Percentiles rank a stretch among this genome's conserved stretches.
These are phyloP conservation scores for Drosophila carrolli DNA, from an alignment of 1,140 invertebrate genomes.

Conservation along the genomic window DNA sequence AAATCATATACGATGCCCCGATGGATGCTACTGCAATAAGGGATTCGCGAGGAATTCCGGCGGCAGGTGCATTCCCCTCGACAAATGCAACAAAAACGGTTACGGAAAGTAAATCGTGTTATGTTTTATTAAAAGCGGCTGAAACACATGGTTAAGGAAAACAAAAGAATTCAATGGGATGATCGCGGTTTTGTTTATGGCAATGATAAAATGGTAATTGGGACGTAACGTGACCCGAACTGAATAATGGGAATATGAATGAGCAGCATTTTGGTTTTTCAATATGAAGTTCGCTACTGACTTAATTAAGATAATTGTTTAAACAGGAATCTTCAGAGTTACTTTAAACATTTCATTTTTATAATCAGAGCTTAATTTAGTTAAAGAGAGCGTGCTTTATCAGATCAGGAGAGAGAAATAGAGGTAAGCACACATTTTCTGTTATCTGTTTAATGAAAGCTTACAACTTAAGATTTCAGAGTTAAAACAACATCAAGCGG, in stretches of 20 bases:
- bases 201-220: constrained; percentile 6
- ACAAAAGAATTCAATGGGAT: background rate
- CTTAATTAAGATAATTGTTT: background rate
- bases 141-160: background rate
- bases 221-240: background rate
- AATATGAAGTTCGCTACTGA: background rate
- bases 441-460: background rate
- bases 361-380: background rate
- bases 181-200: background rate
- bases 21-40: constrained; percentile 85
- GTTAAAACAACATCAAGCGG: too few species aligned
- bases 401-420: background rate
- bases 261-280: constrained; percentile 2
- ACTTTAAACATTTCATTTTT: too few species aligned
- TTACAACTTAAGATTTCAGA: background rate
- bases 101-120: constrained; percentile 1
- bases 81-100: constrained; percentile 45
- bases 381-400: background rate
- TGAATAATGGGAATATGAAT: background rate
- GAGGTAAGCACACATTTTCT: background rate
- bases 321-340: background rate
- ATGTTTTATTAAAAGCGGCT: background rate
- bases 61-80: constrained; percentile 83
- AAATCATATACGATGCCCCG: constrained; percentile 85
- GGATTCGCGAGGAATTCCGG: constrained; percentile 82